Evolutionary conservation across 2,113 vertebrate species (phyloP).

Genomic region (Oenanthe oenanthe): DNA sequence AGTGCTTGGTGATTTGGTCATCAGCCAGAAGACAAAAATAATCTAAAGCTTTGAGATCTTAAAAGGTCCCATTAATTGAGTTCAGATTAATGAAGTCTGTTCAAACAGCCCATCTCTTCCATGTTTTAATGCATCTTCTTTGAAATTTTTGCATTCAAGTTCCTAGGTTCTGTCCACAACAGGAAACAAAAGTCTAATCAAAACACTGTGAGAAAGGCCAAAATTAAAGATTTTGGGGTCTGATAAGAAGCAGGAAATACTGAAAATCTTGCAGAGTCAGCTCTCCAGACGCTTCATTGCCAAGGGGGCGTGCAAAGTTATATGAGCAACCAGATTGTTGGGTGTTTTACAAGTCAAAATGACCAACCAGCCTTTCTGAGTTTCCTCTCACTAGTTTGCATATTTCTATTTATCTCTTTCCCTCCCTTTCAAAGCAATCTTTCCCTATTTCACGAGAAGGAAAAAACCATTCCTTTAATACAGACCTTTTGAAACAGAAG

Average conservation of each 20-base stretch:
- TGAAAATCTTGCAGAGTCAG: not conserved
- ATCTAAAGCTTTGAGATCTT: not conserved
- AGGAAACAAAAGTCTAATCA: constrained; percentile 18
- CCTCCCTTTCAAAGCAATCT: not conserved
- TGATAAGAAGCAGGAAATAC: constrained; percentile 35
- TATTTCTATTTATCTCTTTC: not conserved
- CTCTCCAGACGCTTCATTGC: not conserved
- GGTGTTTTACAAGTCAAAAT: not conserved
- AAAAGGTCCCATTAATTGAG: not conserved
- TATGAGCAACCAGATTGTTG: not conserved
- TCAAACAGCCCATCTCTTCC: not conserved
- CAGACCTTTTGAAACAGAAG: not conserved
- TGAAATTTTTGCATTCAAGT: not conserved
- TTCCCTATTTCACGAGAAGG: not conserved
- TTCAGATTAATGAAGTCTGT: not conserved
- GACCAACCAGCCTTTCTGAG: not conserved
- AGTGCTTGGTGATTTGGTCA: not conserved
- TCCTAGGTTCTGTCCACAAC: not conserved
- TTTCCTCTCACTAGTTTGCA: not conserved
- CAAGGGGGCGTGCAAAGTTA: not conserved
- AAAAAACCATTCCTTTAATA: not conserved
- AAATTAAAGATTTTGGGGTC: constrained; percentile 17
- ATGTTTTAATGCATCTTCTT: not conserved
- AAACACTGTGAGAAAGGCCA: not conserved
- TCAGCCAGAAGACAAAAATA: not conserved